Evolutionary conservation across 2,113 vertebrate genomes (phyloP).

Genomic region (Triplophysa rosa): DNA sequence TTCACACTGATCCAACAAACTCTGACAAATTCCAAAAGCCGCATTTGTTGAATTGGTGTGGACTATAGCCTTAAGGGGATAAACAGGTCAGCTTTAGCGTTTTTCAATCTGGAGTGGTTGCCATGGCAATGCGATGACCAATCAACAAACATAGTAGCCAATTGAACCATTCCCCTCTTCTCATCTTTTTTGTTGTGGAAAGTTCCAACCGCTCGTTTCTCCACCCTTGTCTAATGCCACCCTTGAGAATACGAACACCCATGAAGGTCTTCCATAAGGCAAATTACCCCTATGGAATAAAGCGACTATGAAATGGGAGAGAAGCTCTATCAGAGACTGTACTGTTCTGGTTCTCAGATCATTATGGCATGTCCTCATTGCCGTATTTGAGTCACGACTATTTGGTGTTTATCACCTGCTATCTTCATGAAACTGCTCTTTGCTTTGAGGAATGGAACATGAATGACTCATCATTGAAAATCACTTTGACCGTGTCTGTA

Average conservation of each 20-base stretch:
- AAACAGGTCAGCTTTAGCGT: slow-evolving; percentile 34
- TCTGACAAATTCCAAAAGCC: too few species aligned
- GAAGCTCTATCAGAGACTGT: background rate
- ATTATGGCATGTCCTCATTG: slow-evolving; percentile 17
- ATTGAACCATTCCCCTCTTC: slow-evolving; percentile 34
- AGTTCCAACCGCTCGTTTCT: slow-evolving; percentile 56
- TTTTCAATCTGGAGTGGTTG: slow-evolving; percentile 55
- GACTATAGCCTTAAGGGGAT: background rate
- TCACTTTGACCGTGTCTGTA: background rate
- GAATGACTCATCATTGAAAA: slow-evolving; percentile 8
- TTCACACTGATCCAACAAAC: too few species aligned
- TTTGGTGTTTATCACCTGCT: slow-evolving; percentile 21
- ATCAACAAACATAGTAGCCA: slow-evolving; percentile 61
- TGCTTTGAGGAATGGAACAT: slow-evolving; percentile 19
- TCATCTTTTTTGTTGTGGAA: slow-evolving; percentile 61
- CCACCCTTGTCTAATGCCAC: slow-evolving; percentile 47
- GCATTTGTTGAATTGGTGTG: too few species aligned
- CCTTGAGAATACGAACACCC: slow-evolving; percentile 37
- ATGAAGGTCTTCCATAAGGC: slow-evolving; percentile 30
- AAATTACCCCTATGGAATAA: slow-evolving; percentile 32
- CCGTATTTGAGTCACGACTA: slow-evolving; percentile 41
- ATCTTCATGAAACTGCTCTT: background rate
- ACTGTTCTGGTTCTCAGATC: slow-evolving; percentile 5
- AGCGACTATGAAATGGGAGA: slow-evolving; percentile 17
- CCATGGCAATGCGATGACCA: slow-evolving; percentile 59